Evolutionary conservation across 2,888 invertebrate species (phyloP), one percentile per base, ranked within the genome.

Genomic region (Caenorhabditis sinica): DNA sequence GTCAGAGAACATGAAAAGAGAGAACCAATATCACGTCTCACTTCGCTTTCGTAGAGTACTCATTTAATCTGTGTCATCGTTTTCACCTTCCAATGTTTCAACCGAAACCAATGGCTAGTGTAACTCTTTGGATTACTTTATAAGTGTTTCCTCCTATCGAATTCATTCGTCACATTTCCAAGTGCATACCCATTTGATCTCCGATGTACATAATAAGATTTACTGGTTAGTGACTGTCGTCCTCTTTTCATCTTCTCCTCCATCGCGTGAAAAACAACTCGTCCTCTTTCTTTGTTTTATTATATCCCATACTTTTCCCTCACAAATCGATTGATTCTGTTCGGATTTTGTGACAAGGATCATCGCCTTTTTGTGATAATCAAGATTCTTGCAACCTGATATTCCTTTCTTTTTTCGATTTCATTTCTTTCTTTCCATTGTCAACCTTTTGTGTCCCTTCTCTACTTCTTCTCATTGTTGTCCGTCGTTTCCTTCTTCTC

Each of bases 201-300:
- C 13, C 69, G 36, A 69, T 56, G 56, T 56, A 40, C 69, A 53
- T 53, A 69, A 69, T 69, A 69, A 69, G 69, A 69, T 56, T 56
- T 69, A 69, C 69, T 69, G 69, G 69, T 69, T 69, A n/a, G 56
- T 40, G 69, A 69, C 56, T 69, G 69, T 56, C 69, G 36, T 40
- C 56, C 25, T 40, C 36, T 53, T 53, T 33, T 51, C 66, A 45
- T 51, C 45, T 43, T 49, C 23, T 69, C 23, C 51, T 68, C 51
- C 53, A 17, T 53, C 36, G 69, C 53, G 43, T 56, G 53, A 69
- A 69, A 56, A 69, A 69, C 69, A 69, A 69, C 69, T 53, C 36
- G 51, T 53, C 56, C 23, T 20, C 69, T 40, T 20, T 45, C 53
- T 53, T 69, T 69, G 68, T 69, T 69, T 56, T 69, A 69, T 56